Conservation (phyloP, 2,797 vertebrate species). For the Lates japonicus region DNA sequence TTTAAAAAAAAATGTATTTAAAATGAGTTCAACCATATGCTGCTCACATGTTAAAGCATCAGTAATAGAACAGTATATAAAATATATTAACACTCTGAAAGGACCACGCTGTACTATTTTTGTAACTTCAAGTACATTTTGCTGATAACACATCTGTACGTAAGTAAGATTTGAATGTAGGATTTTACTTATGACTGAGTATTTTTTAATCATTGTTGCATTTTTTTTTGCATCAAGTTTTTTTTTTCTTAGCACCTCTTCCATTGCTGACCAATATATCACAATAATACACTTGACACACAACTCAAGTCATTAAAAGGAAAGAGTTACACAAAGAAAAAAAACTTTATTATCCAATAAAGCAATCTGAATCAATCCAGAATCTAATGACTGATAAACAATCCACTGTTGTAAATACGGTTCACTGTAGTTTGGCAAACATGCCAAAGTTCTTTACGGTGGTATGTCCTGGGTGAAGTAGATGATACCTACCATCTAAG, state of each 20-base stretch:
- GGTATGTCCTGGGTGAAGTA: background rate
- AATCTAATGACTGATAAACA: background rate
- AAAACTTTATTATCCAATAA: constrained; percentile 26
- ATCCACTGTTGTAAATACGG: background rate
- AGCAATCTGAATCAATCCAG: background rate
- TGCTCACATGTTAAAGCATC: background rate
- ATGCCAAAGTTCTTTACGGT: background rate
- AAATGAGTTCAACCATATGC: background rate
- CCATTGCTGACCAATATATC: background rate
- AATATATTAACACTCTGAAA: background rate
- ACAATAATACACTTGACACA: background rate
- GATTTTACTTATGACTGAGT: too few species aligned
- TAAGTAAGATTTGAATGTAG: background rate
- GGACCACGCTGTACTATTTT: background rate
- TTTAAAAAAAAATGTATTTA: too few species aligned
- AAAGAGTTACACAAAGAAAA: background rate
- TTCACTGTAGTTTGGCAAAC: background rate
- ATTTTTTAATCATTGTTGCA: background rate
- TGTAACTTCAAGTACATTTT: background rate
- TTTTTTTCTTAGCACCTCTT: background rate
- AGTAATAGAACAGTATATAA: background rate
- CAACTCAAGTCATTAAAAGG: background rate
- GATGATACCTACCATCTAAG: background rate
- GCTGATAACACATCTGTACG: background rate
- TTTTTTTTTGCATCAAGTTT: background rate